Evolutionary conservation across 2,797 vertebrate species (phyloP), one percentile per base, ranked within the genome.

Genomic region (Sus cebifrons): DNA sequence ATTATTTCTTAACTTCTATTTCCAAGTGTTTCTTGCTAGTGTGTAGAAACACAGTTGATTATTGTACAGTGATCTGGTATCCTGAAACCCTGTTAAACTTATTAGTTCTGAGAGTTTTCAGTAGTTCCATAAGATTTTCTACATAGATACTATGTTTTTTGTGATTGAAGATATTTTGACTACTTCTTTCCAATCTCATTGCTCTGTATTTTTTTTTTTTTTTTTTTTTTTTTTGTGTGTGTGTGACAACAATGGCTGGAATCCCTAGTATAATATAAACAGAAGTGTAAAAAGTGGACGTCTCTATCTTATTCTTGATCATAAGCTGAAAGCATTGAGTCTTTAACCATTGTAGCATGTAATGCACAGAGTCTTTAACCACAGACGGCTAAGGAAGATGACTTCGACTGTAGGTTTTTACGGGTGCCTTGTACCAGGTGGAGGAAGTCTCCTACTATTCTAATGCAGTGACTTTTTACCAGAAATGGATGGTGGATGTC

Each of bases 191-290:
- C 75, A 81, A 32, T 81, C 6, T 74, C 16, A 58, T 54, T 91
- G 27, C 21, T 62, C 64, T 91, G 12, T 73, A 49, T 81, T 91
- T 29, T 74, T 83, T 92, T 91, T 52, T n/a, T 68, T 87, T 52
- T n/a, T 68, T 87, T 36, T 81, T 91, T 29, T 81, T 83, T 92
- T 91, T 52, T n/a, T n/a, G n/a, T n/a, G n/a, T n/a, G n/a, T n/a
- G 8, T 16, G 65, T 64, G 17, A 81, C 29, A 49, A 29, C 27
- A 56, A 23, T n/a, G 9, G n/a, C 17, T 68, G 62, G 16, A 81
- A 52, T 11, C 52, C 52, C n/a, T 29, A 62, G 14, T n/a, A 68
- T 49, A 74, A 73, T 65, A 44, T 20, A 20, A 92, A 25, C n/a
- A 82, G 13, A 67, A 67, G 52, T 60, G 18, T 52, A 17, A 79